These are phyloP conservation scores for Rhopalosiphum maidis DNA, from an alignment of 1,140 invertebrate species.

Conservation along the genomic window DNA sequence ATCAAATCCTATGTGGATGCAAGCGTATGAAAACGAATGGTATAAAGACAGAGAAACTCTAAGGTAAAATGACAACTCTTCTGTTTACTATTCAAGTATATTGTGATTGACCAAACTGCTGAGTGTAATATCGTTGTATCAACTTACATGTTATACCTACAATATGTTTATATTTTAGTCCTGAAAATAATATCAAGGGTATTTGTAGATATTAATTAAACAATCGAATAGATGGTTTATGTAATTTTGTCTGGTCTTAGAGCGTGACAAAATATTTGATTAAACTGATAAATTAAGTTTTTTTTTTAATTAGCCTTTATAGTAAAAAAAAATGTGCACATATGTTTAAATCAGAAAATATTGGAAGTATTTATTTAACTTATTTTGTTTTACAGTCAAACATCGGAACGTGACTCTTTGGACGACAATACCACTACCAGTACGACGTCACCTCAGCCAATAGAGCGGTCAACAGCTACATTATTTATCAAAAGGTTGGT, in stretches of 20 bases:
- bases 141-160: background rate
- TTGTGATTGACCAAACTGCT: background rate
- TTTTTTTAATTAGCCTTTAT: background rate
- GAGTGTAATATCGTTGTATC: background rate
- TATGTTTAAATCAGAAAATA: background rate
- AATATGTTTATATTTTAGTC: background rate
- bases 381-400: conserved; percentile 66
- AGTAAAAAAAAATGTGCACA: background rate
- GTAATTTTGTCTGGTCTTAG: background rate
- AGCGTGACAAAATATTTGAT: background rate
- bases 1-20: conserved; percentile 94
- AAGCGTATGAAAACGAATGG: conserved; percentile 93
- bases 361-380: background rate
- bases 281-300: background rate
- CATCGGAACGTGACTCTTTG: conserved; percentile 82
- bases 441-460: conserved; percentile 34
- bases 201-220: background rate
- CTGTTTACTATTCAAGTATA: background rate
- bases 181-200: background rate
- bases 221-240: background rate
- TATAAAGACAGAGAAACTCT: conserved; percentile 82
- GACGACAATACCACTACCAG: conserved; percentile 81
- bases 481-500: conserved; percentile 60
- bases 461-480: conserved; percentile 38
- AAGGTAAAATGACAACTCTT: conserved; percentile 66